Base-by-base conservation (phyloP, 2,113 vertebrate genomes). In the Rhea pennata region DNA sequence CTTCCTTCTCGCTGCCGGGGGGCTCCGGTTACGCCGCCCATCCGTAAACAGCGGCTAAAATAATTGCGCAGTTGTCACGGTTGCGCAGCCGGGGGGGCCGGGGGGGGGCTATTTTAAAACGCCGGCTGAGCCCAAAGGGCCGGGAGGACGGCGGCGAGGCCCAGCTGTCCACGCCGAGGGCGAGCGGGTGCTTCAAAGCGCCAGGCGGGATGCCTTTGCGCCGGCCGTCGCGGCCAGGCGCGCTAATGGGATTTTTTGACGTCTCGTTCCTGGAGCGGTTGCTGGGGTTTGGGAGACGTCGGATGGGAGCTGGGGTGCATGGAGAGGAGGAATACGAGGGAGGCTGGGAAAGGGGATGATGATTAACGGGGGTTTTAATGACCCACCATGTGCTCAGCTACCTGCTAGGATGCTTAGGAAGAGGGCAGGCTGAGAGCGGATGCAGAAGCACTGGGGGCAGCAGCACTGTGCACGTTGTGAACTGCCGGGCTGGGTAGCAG, bases 21-120 rank as follows among this genome's bases (percentile, higher is more conserved):
- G 87, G 88, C 85, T 97, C 90, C 19, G 20, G 90, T 91, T 92
- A 90, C 82, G 6, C 71, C 6, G 3, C 9, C 20, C 80, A 66
- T 70, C 93, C 62, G 42, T 39, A 90, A 96, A 90, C 33, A 89
- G 89, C 40, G 22, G 94, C 96, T 87, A 77, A 96, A 98, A 97
- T 95, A 97, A 95, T 93, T 66, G 69, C 9, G 59, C 97, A 98
- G 98, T 98, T 98, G 98, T 98, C 97, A 74, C 93, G 62, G 7
- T 62, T 56, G 88, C 85, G 69, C 4, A 79, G n/a, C 54, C 12
- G 88, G 84, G 75, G 67, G 29, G 20, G 84, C 15, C 44, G 5
- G 46, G 42, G 14, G 31, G 39, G 36, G 31, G 36, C 96, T 97
- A 96, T 98, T 98, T 98, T 97, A 97, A 97, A 98, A 91, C 69